Percentiles rank a stretch among this genome's conserved stretches.
Evolutionary conservation across 2,797 vertebrate species (phyloP).

Genomic region (Rhincodon typus): DNA sequence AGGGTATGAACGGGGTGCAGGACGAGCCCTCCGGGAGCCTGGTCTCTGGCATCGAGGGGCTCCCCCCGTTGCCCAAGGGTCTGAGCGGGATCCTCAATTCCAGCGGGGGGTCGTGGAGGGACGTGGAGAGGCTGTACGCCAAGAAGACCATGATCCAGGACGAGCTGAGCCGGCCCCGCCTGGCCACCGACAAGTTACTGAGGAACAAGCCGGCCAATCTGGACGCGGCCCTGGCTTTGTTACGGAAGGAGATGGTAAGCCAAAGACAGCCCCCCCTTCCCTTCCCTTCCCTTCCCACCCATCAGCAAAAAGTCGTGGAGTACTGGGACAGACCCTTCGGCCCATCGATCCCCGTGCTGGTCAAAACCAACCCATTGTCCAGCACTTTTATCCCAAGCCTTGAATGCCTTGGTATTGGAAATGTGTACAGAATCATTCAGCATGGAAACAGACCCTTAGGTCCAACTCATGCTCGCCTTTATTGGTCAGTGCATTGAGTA

Average conservation of each 20-base stretch:
- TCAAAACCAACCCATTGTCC: too few relatives aligned
- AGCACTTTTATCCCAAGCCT: too few relatives aligned
- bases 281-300: accelerated
- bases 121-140: slow-evolving; percentile 66
- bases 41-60: slow-evolving; percentile 52
- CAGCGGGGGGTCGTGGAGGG: slow-evolving; percentile 69
- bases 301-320: too few relatives aligned
- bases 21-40: slow-evolving; percentile 44
- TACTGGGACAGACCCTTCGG: too few relatives aligned
- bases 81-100: slow-evolving; percentile 70
- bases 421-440: too few relatives aligned
- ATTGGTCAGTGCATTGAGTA: too few relatives aligned
- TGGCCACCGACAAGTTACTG: slow-evolving; percentile 47
- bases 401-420: too few relatives aligned
- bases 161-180: slow-evolving; percentile 61
- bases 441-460: too few relatives aligned
- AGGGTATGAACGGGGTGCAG: slow-evolving; percentile 49
- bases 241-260: slow-evolving; percentile 71
- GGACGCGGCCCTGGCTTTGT: slow-evolving; percentile 63
- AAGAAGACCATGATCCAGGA: slow-evolving; percentile 68
- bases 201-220: slow-evolving; percentile 58
- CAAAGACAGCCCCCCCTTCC: not conserved
- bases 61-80: slow-evolving; percentile 65
- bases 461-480: too few relatives aligned
- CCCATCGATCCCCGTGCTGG: too few relatives aligned